Evolutionary conservation across 1,140 invertebrate species (phyloP).

Genomic region (Drosophila pseudoananassae): DNA sequence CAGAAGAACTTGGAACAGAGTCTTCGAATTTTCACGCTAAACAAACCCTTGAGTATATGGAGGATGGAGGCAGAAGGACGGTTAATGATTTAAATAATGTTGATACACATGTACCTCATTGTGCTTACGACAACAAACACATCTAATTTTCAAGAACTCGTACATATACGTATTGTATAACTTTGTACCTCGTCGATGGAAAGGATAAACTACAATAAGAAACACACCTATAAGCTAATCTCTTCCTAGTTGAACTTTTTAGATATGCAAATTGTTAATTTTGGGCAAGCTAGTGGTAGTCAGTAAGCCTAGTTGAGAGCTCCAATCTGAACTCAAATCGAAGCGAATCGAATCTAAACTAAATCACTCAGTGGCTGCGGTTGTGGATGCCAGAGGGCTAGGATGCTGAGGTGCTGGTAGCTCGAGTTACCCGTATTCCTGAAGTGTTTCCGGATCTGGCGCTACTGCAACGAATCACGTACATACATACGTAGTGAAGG

Average conservation of each 20-base stretch:
- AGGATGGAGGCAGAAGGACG: slow-evolving; percentile 14
- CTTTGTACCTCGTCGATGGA: slow-evolving; percentile 78
- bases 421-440: slow-evolving; percentile 50
- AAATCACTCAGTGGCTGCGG: slow-evolving; percentile 39
- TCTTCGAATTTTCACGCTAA: slow-evolving; percentile 41
- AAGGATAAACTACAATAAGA: slow-evolving; percentile 46
- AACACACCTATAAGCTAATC: slow-evolving; percentile 59
- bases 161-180: slow-evolving; percentile 50
- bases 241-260: slow-evolving; percentile 73
- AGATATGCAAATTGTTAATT: slow-evolving; percentile 65
- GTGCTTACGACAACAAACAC: slow-evolving; percentile 69
- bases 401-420: neutral
- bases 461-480: slow-evolving; percentile 68
- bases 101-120: slow-evolving; percentile 81
- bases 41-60: slow-evolving; percentile 8
- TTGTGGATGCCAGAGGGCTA: slow-evolving; percentile 8
- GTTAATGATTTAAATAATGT: slow-evolving; percentile 70
- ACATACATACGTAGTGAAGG: slow-evolving; percentile 40
- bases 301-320: slow-evolving; percentile 30
- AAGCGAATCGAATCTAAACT: slow-evolving; percentile 24
- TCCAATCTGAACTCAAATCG: slow-evolving; percentile 43
- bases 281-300: slow-evolving; percentile 50
- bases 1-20: slow-evolving; percentile 26
- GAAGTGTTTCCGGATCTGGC: too few species aligned
- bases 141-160: slow-evolving; percentile 60